Percentiles rank a stretch among this genome's conserved stretches.
Evolutionary conservation across 2,888 invertebrate genomes (phyloP).

Genomic region (Pollenia griseotomentosa): DNA sequence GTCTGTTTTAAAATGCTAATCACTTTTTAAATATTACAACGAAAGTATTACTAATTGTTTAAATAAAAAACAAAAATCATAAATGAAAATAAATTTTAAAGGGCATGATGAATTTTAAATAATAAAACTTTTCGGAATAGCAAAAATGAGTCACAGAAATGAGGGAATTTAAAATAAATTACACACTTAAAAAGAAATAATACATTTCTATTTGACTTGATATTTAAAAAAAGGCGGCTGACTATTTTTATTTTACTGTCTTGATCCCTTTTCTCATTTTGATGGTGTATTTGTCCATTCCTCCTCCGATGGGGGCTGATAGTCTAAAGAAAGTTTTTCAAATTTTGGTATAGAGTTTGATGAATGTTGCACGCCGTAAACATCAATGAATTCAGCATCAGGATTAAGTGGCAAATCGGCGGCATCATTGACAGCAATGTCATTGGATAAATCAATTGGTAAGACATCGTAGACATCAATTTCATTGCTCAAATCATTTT

Average conservation of each 20-base stretch:
- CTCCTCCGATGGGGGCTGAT: constrained; percentile 43
- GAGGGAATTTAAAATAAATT: not conserved
- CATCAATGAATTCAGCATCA: constrained; percentile 82
- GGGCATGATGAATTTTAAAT: not conserved
- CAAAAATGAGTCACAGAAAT: constrained; percentile 2
- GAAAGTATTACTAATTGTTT: constrained; percentile 1
- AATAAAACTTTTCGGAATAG: too few relatives aligned
- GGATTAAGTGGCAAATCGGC: constrained; percentile 81
- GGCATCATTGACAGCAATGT: constrained; percentile 83
- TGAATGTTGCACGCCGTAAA: constrained; percentile 67
- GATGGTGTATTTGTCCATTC: constrained; percentile 35
- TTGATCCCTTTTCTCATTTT: constrained; percentile 13
- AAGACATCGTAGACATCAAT: constrained; percentile 80
- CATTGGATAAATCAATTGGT: constrained; percentile 83
- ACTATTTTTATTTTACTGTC: too few relatives aligned
- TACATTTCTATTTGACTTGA: too few relatives aligned
- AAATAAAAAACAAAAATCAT: not conserved
- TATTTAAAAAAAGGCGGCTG: too few relatives aligned
- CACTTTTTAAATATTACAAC: not conserved
- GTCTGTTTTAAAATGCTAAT: not conserved
- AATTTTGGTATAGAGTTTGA: constrained; percentile 77
- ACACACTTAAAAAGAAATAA: not conserved
- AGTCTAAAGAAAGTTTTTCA: constrained; percentile 78
- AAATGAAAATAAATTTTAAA: not conserved
- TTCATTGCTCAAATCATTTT: constrained; percentile 80